These are phyloP conservation scores for Clytia hemisphaerica DNA, from an alignment of 30 jellyfish, hydroid and myxozoan species.

Conservation along the genomic window DNA sequence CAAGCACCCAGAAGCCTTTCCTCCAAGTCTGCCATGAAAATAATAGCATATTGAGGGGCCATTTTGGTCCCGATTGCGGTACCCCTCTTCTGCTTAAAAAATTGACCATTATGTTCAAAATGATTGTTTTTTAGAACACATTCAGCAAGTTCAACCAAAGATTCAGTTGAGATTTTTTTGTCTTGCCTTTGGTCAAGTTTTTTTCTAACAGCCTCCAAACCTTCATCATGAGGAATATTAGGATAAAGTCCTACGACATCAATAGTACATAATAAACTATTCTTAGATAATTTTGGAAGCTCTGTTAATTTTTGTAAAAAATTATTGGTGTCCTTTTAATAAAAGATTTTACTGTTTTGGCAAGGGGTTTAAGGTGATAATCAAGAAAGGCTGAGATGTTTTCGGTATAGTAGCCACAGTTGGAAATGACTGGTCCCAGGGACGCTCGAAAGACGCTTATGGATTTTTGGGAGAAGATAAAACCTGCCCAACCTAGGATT, in stretches of 20 bases:
- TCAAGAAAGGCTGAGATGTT: slow-evolving; percentile 24
- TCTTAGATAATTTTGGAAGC: not conserved
- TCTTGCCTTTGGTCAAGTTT: not conserved
- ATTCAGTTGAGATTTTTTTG: not conserved
- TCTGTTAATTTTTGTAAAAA: not conserved
- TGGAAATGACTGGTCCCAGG: slow-evolving; percentile 29
- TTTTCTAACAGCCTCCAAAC: not conserved
- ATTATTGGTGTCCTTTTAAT: not conserved
- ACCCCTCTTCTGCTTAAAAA: not conserved
- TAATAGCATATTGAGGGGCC: not conserved
- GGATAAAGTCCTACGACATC: slow-evolving; percentile 29
- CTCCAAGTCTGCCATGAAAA: not conserved
- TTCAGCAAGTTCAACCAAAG: not conserved
- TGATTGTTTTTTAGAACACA: not conserved
- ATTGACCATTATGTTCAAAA: not conserved
- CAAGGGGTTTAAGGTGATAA: slow-evolving; percentile 13
- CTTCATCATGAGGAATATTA: slow-evolving; percentile 20
- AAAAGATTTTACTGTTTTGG: not conserved
- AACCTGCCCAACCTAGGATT: slow-evolving; percentile 13
- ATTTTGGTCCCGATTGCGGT: not conserved
- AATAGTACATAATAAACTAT: slow-evolving; percentile 7
- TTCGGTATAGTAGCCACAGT: slow-evolving; percentile 18
- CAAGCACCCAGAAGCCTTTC: accelerated
- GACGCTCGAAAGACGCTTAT: not conserved
- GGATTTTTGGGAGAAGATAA: slow-evolving; percentile 28